A percentile compares a stretch with the other conserved stretches of the same genome.
Evolutionary conservation across 2,797 vertebrate species (phyloP).

Genomic region (Botia almorhae): DNA sequence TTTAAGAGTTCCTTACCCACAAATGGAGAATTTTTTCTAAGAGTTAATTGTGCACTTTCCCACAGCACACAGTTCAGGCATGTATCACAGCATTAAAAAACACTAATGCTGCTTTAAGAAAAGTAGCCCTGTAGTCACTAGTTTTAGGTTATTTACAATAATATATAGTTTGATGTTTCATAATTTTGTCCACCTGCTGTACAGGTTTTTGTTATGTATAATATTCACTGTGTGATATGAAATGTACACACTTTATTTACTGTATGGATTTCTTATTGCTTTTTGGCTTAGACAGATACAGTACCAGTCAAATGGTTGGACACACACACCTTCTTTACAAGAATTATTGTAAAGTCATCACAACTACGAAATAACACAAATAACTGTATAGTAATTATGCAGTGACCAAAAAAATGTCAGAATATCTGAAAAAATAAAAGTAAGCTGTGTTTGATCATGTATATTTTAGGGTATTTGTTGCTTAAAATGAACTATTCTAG

Average conservation of each 20-base stretch:
- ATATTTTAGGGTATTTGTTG: not conserved
- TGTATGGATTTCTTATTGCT: not conserved
- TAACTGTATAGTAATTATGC: no score
- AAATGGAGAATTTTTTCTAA: not conserved
- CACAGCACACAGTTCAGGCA: not conserved
- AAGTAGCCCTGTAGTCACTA: not conserved
- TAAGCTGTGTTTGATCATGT: no score
- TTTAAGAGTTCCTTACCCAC: not conserved
- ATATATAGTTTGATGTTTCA: not conserved
- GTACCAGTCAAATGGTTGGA: not conserved
- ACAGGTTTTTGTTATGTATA: not conserved
- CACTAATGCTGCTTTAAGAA: not conserved
- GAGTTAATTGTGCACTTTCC: no score
- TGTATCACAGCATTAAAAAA: not conserved
- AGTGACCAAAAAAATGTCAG: no score
- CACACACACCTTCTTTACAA: not conserved
- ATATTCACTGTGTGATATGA: not conserved
- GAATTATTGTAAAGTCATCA: not conserved
- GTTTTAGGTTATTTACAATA: not conserved
- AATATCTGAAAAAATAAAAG: no score
- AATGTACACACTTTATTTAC: no score
- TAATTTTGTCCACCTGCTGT: not conserved
- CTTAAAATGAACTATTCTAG: not conserved
- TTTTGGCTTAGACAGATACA: not conserved
- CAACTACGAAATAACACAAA: no score